These are phyloP conservation scores for Maccullochella peelii DNA, from an alignment of 2,113 vertebrate species.

Conservation along the genomic window DNA sequence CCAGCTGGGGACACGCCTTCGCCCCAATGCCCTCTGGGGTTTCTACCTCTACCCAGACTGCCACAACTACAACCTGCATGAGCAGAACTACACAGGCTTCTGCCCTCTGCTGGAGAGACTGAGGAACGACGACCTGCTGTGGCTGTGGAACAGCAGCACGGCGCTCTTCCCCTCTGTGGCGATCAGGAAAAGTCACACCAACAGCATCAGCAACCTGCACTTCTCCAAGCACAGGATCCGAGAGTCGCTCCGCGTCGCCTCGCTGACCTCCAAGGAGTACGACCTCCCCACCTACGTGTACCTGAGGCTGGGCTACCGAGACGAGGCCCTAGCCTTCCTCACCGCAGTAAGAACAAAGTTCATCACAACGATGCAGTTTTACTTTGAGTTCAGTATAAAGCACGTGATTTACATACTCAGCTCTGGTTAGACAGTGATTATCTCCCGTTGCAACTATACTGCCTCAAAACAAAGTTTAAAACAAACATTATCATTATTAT, in stretches of 20 bases:
- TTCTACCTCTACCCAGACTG: conserved; percentile 90
- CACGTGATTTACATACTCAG: background rate
- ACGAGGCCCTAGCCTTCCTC: conserved; percentile 85
- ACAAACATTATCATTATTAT: too few relatives aligned
- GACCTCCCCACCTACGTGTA: conserved; percentile 86
- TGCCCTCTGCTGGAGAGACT: conserved; percentile 84
- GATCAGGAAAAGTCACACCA: conserved; percentile 81
- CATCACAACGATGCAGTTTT: background rate
- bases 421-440: background rate
- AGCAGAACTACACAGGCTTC: conserved; percentile 83
- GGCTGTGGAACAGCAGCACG: conserved; percentile 88
- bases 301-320: conserved; percentile 84
- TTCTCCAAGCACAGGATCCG: conserved; percentile 86
- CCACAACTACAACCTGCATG: conserved; percentile 87
- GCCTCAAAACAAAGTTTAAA: too few relatives aligned
- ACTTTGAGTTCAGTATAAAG: background rate
- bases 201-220: conserved; percentile 77
- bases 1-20: conserved; percentile 81
- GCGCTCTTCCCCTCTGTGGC: conserved; percentile 85
- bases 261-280: conserved; percentile 79
- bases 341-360: conserved; percentile 79
- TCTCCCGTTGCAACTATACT: too few relatives aligned
- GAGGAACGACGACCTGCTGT: conserved; percentile 87
- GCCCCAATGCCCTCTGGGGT: conserved; percentile 85
- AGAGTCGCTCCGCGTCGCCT: conserved; percentile 85